Percentiles rank a stretch among this genome's conserved stretches.
phyloP scores from a whole-genome alignment of 2,113 vertebrate genomes.

The Channa argus region DNA sequence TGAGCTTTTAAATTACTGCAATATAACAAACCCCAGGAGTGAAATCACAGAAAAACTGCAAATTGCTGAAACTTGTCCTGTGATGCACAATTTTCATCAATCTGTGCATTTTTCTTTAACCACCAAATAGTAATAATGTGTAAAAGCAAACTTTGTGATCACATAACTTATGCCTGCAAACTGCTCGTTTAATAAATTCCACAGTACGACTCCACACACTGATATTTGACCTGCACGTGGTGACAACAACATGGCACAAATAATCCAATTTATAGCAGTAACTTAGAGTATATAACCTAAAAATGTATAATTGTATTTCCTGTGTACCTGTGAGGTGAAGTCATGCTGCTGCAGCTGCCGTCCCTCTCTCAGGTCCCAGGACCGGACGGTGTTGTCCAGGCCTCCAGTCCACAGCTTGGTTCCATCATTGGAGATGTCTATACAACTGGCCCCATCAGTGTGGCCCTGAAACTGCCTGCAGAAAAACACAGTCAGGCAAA shows the following conservation, averaged over 20 bases:
- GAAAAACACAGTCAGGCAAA: not conserved
- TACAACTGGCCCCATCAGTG: slow-evolving; percentile 96
- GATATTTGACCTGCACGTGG: not conserved
- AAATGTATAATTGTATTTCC: not conserved
- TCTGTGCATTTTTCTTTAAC: slow-evolving; percentile 29
- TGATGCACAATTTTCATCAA: slow-evolving; percentile 37
- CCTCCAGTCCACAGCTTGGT: slow-evolving; percentile 97
- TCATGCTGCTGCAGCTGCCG: slow-evolving; percentile 97
- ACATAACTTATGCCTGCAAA: not conserved
- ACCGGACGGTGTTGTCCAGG: slow-evolving; percentile 95
- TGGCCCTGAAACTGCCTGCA: slow-evolving; percentile 95
- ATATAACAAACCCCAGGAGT: slow-evolving; percentile 38
- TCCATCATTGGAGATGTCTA: slow-evolving; percentile 96
- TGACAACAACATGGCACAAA: too few species aligned
- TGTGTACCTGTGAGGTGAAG: slow-evolving; percentile 94
- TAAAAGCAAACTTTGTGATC: slow-evolving; percentile 12
- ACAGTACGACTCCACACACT: not conserved
- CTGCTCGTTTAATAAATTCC: not conserved
- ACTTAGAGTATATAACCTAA: too few species aligned
- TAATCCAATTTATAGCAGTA: too few species aligned
- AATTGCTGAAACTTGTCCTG: slow-evolving; percentile 32
- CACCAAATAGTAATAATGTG: slow-evolving; percentile 19
- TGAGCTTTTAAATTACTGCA: slow-evolving; percentile 55
- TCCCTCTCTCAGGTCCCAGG: slow-evolving; percentile 96
- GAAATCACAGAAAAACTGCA: slow-evolving; percentile 40